Evolutionary conservation across 2,797 vertebrate species (phyloP), one percentile per base, ranked within the genome.

Genomic region (Peromyscus melanophrys): DNA sequence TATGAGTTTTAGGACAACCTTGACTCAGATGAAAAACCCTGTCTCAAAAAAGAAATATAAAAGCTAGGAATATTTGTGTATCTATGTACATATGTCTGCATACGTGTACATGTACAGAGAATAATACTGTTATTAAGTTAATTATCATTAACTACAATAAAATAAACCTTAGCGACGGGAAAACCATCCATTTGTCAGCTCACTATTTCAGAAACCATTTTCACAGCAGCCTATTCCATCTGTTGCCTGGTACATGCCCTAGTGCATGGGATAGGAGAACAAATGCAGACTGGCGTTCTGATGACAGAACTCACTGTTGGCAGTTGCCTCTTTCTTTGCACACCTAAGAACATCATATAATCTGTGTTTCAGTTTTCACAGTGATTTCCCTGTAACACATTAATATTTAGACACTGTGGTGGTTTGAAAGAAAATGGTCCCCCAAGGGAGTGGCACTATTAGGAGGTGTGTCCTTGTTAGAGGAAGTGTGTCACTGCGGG

Each of bases 11-110:
- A 86, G 31, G 31, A 69, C 16, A 85, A 17, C 63, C 49, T 80
- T 55, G 77, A 17, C 31, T 55, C 34, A 55, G 17, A n/a, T 23
- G 77, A 80, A 19, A 84, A 52, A 52, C 73, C 73, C 8, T 40
- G 19, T 75, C 19, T n/a, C 34, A 75, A 75, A 75, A 23, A 75
- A 76, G 4, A 6, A 29, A 77, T 14, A 40, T 27, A 76, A 31
- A 34, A 37, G 37, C 59, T 46, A 65, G 29, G 29, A 29, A 34
- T 46, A 65, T 85, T 85, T 65, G 21, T 37, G 3, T 67, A 4
- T 13, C 6, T 61, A 1, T n/a, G 0, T 80, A 52, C 52, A 4
- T 8, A 7, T 59, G 0, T 63, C 6, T 11, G 11, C 16, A 25
- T 31, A 14, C 5, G 25, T 65, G 23, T 29, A 80, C 4, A 52